Percentiles rank a stretch among this genome's conserved stretches.
phyloP scores from a whole-genome alignment of 2,888 invertebrate genomes.

The Spodoptera exigua region DNA sequence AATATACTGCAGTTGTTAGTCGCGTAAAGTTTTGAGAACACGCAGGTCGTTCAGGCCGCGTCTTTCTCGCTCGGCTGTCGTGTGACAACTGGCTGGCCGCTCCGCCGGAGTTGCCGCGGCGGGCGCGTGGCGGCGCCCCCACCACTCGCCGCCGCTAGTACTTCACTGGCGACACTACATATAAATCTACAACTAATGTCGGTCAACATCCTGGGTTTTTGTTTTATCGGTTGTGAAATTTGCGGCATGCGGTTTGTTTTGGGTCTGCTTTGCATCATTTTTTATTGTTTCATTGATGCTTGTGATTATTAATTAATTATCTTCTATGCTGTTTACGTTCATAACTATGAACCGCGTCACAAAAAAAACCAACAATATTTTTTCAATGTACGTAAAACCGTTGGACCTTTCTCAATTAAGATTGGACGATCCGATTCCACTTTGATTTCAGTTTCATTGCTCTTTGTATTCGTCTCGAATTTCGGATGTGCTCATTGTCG shows the following conservation, averaged over 20 bases:
- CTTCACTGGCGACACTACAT: conserved; percentile 58
- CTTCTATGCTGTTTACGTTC: too few species aligned
- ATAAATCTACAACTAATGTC: conserved; percentile 62
- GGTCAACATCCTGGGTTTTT: conserved; percentile 64
- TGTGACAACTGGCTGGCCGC: conserved; percentile 79
- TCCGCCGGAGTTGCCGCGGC: conserved; percentile 54
- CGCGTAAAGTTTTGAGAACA: conserved; percentile 88
- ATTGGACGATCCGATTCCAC: background rate
- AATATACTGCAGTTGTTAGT: conserved; percentile 81
- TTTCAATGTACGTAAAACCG: background rate
- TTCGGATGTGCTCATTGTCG: background rate
- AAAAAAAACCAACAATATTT: too few species aligned
- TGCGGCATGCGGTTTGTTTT: conserved; percentile 49
- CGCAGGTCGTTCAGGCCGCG: conserved; percentile 81
- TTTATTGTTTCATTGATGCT: conserved; percentile 25
- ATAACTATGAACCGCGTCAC: too few species aligned
- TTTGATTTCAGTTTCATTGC: conserved; percentile 9
- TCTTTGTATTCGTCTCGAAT: conserved; percentile 8
- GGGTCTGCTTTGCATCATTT: conserved; percentile 34
- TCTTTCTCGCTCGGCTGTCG: conserved; percentile 85
- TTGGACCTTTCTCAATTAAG: conserved; percentile 26
- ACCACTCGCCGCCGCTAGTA: conserved; percentile 49
- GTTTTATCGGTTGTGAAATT: conserved; percentile 60
- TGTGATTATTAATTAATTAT: too few species aligned
- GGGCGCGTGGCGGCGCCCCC: conserved; percentile 71